A percentile compares a stretch with the other conserved stretches of the same genome.
phyloP scores from a whole-genome alignment of 2,888 invertebrate genomes.

The Sphaerophoria rueppellii region DNA sequence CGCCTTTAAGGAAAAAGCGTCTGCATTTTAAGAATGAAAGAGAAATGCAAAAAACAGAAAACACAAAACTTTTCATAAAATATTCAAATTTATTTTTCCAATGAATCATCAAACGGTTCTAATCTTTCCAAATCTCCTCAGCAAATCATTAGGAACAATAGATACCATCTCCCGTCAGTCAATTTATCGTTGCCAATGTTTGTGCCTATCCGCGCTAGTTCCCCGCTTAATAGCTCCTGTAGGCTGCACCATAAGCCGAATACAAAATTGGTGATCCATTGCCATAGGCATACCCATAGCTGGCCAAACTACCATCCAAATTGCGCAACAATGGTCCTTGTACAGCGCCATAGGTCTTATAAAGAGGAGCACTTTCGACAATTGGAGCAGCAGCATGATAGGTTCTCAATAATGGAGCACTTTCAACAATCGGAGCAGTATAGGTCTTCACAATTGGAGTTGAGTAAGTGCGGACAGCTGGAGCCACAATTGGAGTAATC shows the following conservation, averaged over 20 bases:
- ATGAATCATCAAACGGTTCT: slow-evolving; percentile 43
- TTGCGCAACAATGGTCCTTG: slow-evolving; percentile 53
- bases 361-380: slow-evolving; percentile 48
- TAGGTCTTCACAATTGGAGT: slow-evolving; percentile 73
- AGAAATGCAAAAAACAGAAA: not conserved
- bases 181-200: slow-evolving; percentile 12
- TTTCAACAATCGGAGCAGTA: slow-evolving; percentile 71
- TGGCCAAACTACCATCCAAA: slow-evolving; percentile 50
- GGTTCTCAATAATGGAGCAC: slow-evolving; percentile 46
- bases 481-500: slow-evolving; percentile 76
- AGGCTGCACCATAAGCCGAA: slow-evolving; percentile 35
- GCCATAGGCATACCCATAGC: slow-evolving; percentile 64
- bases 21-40: not conserved
- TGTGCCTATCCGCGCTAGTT: not conserved
- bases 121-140: slow-evolving; percentile 59
- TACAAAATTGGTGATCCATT: slow-evolving; percentile 58
- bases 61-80: not conserved
- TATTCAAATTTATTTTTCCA: slow-evolving; percentile 1
- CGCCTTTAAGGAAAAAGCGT: too few species aligned
- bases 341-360: slow-evolving; percentile 45
- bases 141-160: slow-evolving; percentile 58
- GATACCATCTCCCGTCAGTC: slow-evolving; percentile 61
- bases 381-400: slow-evolving; percentile 59
- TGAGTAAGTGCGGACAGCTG: slow-evolving; percentile 74
- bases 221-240: slow-evolving; percentile 42